These are phyloP conservation scores for Characodon lateralis DNA, from an alignment of 2,797 vertebrate genomes.

Conservation along the genomic window DNA sequence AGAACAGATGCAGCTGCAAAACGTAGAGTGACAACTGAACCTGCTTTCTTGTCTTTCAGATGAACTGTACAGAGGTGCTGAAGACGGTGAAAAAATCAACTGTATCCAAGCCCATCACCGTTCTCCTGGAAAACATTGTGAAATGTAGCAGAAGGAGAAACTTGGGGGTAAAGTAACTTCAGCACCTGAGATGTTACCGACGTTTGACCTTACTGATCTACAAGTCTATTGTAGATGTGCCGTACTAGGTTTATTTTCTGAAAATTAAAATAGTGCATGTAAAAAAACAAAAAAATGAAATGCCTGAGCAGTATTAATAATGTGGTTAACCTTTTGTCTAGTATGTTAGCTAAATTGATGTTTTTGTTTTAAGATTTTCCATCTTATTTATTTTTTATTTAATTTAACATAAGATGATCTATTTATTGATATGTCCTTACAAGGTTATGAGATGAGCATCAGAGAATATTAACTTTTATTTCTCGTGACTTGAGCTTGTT, in stretches of 20 bases:
- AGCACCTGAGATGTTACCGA: background rate
- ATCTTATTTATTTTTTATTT: slow-evolving; percentile 28
- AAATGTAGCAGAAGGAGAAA: background rate
- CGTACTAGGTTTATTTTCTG: background rate
- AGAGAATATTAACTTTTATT: slow-evolving; percentile 26
- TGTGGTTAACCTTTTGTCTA: background rate
- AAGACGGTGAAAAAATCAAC: fast-evolving
- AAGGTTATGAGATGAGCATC: background rate
- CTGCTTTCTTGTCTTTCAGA: slow-evolving; percentile 25
- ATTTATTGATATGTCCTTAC: slow-evolving; percentile 43
- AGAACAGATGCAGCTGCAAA: background rate
- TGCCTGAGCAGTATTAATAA: background rate
- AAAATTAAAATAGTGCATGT: background rate
- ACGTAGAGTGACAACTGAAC: background rate
- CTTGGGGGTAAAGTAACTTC: fast-evolving
- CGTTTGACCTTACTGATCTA: background rate
- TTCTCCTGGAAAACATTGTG: fast-evolving
- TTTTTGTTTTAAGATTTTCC: slow-evolving; percentile 3
- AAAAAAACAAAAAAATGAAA: background rate
- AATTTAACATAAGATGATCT: slow-evolving; percentile 47
- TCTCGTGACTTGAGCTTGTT: background rate
- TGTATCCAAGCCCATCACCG: fast-evolving
- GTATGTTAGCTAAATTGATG: slow-evolving; percentile 3
- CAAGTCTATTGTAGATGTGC: background rate
- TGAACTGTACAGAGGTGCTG: background rate